These are phyloP conservation scores for Xanthia togata DNA, from an alignment of 2,888 invertebrate species.

Conservation along the genomic window DNA sequence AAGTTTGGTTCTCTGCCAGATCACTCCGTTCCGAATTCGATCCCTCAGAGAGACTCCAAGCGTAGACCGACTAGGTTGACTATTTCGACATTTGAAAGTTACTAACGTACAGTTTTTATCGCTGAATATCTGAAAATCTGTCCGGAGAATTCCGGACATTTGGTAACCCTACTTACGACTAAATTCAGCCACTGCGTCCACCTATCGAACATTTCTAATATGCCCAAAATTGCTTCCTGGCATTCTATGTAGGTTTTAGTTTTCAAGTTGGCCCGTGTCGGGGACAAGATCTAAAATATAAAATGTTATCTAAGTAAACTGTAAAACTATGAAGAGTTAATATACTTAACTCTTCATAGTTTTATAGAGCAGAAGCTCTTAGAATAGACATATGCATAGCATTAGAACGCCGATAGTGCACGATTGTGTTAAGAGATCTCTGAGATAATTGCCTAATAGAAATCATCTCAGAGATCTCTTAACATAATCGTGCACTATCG, in stretches of 20 bases:
- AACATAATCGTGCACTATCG: not conserved
- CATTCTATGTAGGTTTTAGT: constrained; percentile 78
- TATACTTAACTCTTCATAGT: too few species aligned
- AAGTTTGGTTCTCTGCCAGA: too few species aligned
- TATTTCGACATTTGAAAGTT: not conserved
- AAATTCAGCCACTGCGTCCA: constrained; percentile 85
- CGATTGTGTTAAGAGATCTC: too few species aligned
- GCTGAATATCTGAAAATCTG: not conserved
- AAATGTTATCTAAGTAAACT: not conserved
- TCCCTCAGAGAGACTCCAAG: not conserved
- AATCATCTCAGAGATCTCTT: too few species aligned
- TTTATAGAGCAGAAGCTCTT: too few species aligned
- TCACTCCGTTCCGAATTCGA: not conserved
- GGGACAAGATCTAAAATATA: constrained; percentile 78
- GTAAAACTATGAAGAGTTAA: not conserved
- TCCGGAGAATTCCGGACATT: not conserved
- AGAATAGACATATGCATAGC: not conserved
- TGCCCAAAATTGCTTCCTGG: constrained; percentile 81
- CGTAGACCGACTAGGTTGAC: not conserved
- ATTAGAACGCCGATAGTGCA: too few species aligned
- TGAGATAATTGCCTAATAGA: too few species aligned
- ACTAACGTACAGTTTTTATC: not conserved
- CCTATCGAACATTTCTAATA: constrained; percentile 82
- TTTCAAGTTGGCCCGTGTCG: constrained; percentile 76
- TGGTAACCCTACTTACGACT: constrained; percentile 72